Evolutionary conservation across 2,797 vertebrate species (phyloP), one percentile per base, ranked within the genome.

Genomic region (Coracias cyanogaster): DNA sequence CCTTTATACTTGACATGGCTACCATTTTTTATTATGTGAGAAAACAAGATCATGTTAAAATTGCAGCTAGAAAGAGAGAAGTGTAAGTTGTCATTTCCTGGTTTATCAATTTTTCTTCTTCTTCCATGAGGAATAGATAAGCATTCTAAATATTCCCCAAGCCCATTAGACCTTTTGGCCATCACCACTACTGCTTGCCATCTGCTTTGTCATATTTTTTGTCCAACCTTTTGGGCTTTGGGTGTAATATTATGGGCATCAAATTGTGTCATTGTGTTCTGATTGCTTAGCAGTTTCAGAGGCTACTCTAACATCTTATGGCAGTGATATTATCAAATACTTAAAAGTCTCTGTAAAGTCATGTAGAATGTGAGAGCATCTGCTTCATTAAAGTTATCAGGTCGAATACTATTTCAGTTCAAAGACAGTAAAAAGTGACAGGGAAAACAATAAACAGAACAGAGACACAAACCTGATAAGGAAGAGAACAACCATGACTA

Each of bases 181-280:
- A 58, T 82, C 33, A 89, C 33, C 65, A 90, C 24, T 11, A 55
- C 10, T 15, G 24, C 18, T 89, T 74, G n/a, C 80, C 72, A 91
- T 95, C 85, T 81, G 66, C 45, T 97, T 95, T 49, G 25, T 41
- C 81, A 29, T 70, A 90, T 96, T 93, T 92, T 49, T 73, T 91
- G 28, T 33, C 22, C 39, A 64, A 35, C 11, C 28, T 92, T 95
- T 89, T 52, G 80, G 72, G 26, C 31, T 89, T 91, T 91, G 72
- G 6, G 12, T 90, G 21, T 69, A 73, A 84, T 74, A 61, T 82
- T 89, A 81, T 77, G 61, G 66, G 10, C 9, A 67, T 78, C 33
- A 79, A 95, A 85, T 54, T 5, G 2, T 43, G 24, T 73, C 15
- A 72, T 37, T 46, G 60, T 80, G 4, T 90, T 94, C 28, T 90